Base-by-base conservation (phyloP, 2,797 vertebrate genomes). In the Luscinia megarhynchos region DNA sequence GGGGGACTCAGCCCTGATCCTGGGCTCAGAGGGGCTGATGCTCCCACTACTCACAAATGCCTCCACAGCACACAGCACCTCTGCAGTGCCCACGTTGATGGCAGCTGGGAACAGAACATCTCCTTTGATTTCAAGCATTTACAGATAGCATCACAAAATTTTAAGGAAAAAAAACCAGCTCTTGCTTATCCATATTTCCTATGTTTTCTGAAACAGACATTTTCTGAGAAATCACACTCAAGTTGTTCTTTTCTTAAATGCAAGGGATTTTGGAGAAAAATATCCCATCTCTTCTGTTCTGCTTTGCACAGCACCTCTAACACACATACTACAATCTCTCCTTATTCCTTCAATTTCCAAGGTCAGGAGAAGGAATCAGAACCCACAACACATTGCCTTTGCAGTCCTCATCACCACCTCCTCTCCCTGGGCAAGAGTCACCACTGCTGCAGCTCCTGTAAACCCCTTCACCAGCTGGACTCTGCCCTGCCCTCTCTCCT, bases 1-100 rank as follows among this genome's bases (percentile, higher is more conserved):
- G 26, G 15, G 8, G 10, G 1, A 34, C 24, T 54, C 1, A 0
- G 15, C n/a, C 20, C 30, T 43, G 23, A 24, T 20, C 17, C 11
- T 38, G 7, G 8, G 6, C 12, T 48, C 15, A 34, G 15, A 76
- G 51, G 4, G 3, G 4, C 34, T 61, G 32, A 58, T n/a, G 11
- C 3, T 53, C 18, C 26, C 3, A 1, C 19, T 26, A 24, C 14
- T 30, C 40, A 43, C 8, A 38, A 36, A 36, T 15, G 62, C 11
- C 21, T 43, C 10, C 11, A 17, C 0, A 1, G 46, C 0, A 2
- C 40, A 50, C 41, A 57, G 53, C 10, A 43, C 7, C 16, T 64
- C 66, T 48, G 38, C 1, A 1, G 23, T 2, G 1, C 38, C 22
- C 41, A 40, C 11, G 10, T 17, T 40, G 1, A 0, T 9, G 36